Base-by-base conservation (phyloP, 2,113 vertebrate species). In the Phalacrocorax pelagicus region DNA sequence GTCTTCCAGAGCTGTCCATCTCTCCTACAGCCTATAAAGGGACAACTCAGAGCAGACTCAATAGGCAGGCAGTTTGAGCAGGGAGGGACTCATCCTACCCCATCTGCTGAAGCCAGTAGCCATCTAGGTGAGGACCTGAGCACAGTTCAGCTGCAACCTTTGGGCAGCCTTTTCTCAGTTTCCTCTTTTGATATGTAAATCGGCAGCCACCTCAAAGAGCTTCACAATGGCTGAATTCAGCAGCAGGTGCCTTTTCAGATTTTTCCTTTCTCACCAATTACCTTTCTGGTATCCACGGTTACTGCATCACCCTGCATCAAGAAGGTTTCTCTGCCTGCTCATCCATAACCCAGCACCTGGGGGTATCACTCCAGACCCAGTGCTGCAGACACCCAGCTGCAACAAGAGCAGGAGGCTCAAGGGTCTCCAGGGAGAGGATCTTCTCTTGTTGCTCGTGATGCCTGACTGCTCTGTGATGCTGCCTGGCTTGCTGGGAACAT, bases 171-270 rank as follows among this genome's bases (percentile, higher is more conserved):
- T 81, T 75, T 38, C 88, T 78, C 84, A 67, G 87, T 47, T 92
- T 54, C 71, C n/a, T 32, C 91, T 74, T 97, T 96, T 97, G 96
- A 97, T 93, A 96, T 97, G 97, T 73, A 96, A 96, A 95, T 97
- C 12, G 3, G 51, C 88, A 61, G 84, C 92, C 66, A 6, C 57
- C 97, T 97, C 96, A 95, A 96, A 96, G 96, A 55, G 83, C 78
- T 82, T 67, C 23, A 1, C 1, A 4, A 7, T 46, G 92, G 81
- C 67, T 95, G 96, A 69, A 78, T 86, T n/a, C 89, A 92, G 94
- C 95, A 95, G 96, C 92, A 66, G 91, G 78, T 72, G 75, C 84
- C 81, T 90, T 84, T 34, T 59, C 83, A 55, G 86, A 74, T 55
- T 14, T 75, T 74, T 87, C 34, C 79, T 77, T 83, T 75, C 86